Evolutionary conservation across 1,140 invertebrate genomes (phyloP), one percentile per base, ranked within the genome.

Genomic region (Drosophila suzukii): DNA sequence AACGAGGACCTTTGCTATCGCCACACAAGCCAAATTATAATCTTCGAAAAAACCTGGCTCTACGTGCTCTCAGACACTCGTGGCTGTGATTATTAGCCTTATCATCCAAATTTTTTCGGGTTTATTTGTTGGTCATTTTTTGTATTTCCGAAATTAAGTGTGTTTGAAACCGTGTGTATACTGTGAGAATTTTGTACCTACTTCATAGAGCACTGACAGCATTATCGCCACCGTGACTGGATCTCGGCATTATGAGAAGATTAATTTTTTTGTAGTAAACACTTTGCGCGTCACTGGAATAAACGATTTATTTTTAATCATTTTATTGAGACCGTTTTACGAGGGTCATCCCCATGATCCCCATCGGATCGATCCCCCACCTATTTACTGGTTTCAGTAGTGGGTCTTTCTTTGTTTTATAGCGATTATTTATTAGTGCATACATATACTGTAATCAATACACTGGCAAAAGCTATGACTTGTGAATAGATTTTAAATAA

Each of bases 51-150:
- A 41, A 11, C 56, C 41, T 55, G 30, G 34, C 53, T 73, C 30
- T 84, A 75, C 65, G 81, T 84, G 80, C 79, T 78, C 74, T 53
- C 15, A 59, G 76, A 41, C 57, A 54, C 76, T 84, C 72, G 81
- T 84, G 81, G 60, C 81, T 61, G 59, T 47, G 46, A 65, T 60
- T 20, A 44, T 24, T 68, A 13, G 36, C 62, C 53, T 66, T 66
- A 70, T 79, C 60, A 57, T 34, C 6, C 27, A 71, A 58, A 39
- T 12, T 49, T 59, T 66, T 61, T 75, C 59, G n/a, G 51, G 74
- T 20, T 58, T 67, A 39, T 32, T 78, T 66, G 53, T 70, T 78
- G 11, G 8, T 20, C 27, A 24, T 72, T 50, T 58, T 71, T 15
- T 39, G 20, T 50, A 71, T 46, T 71, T 71, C 17, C 17, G 27